Conservation (phyloP, 2,113 vertebrate genomes). For the Indicator indicator region DNA sequence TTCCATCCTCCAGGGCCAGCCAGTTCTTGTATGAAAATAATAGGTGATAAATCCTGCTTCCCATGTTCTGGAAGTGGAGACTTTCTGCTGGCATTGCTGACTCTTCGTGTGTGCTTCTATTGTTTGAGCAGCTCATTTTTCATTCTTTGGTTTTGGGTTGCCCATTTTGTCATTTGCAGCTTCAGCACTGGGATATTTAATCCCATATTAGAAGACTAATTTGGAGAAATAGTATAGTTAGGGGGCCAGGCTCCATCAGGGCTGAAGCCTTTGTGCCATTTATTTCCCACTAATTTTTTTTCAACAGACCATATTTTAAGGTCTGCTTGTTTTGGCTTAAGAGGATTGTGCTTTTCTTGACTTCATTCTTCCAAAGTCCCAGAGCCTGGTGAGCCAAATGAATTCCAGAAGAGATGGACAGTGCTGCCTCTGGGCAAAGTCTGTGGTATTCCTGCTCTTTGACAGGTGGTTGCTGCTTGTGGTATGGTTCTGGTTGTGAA, state of each 20-base stretch:
- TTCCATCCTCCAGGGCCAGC: neutral
- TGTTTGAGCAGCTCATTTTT: neutral
- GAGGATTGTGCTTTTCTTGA: neutral
- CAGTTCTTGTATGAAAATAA: neutral
- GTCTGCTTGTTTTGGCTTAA: conserved; percentile 7
- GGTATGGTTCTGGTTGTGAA: neutral
- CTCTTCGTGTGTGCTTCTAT: neutral
- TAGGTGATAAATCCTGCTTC: neutral
- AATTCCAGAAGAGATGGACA: neutral
- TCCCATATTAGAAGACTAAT: neutral
- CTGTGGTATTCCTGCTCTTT: neutral
- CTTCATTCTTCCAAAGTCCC: neutral
- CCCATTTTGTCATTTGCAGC: neutral
- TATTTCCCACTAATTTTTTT: neutral
- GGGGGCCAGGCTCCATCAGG: neutral
- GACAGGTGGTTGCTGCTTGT: neutral
- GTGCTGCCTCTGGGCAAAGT: neutral
- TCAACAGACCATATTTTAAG: neutral
- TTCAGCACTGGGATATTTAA: neutral
- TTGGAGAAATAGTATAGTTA: neutral
- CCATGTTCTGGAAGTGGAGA: neutral
- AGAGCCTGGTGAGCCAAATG: neutral
- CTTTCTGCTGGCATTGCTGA: neutral
- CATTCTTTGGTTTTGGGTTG: neutral
- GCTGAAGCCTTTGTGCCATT: neutral